Percentiles rank a stretch among this genome's conserved stretches.
Evolutionary conservation across 2,888 invertebrate species (phyloP).

Genomic region (Agrotis clavis): DNA sequence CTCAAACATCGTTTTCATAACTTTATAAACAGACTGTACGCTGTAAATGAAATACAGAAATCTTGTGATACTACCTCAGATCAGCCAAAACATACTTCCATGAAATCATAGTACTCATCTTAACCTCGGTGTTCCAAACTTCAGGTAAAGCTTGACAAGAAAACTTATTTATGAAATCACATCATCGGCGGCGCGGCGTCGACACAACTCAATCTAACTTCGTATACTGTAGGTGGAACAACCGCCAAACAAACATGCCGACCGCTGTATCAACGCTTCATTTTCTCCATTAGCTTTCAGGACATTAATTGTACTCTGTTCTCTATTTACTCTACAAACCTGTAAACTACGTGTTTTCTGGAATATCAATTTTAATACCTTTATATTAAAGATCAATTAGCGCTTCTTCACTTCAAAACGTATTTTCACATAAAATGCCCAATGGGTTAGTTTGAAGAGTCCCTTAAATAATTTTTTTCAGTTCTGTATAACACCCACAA

Average conservation of each 20-base stretch:
- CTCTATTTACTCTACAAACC: background rate
- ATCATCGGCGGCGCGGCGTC: background rate
- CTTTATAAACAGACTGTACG: no score
- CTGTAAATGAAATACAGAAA: no score
- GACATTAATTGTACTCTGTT: slow-evolving; percentile 25
- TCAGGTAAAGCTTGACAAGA: background rate
- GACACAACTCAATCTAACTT: slow-evolving; percentile 47
- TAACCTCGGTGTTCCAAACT: slow-evolving; percentile 6
- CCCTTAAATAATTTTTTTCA: no score
- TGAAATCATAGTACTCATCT: background rate
- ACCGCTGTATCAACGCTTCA: slow-evolving; percentile 1
- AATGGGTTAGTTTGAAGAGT: no score
- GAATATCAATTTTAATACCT: no score
- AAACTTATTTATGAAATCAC: slow-evolving; percentile 25
- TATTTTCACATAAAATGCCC: no score
- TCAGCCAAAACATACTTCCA: background rate
- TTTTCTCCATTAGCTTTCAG: background rate
- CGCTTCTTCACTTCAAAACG: background rate
- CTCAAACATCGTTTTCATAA: no score
- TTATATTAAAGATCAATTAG: background rate
- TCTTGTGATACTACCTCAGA: background rate
- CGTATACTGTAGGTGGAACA: slow-evolving; percentile 16
- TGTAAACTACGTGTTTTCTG: background rate
- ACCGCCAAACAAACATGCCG: slow-evolving; percentile 14
- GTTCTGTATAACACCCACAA: no score